A percentile compares a stretch with the other conserved stretches of the same genome.
These are phyloP conservation scores for Spheniscus humboldti DNA, from an alignment of 2,797 vertebrate species.

Conservation along the genomic window DNA sequence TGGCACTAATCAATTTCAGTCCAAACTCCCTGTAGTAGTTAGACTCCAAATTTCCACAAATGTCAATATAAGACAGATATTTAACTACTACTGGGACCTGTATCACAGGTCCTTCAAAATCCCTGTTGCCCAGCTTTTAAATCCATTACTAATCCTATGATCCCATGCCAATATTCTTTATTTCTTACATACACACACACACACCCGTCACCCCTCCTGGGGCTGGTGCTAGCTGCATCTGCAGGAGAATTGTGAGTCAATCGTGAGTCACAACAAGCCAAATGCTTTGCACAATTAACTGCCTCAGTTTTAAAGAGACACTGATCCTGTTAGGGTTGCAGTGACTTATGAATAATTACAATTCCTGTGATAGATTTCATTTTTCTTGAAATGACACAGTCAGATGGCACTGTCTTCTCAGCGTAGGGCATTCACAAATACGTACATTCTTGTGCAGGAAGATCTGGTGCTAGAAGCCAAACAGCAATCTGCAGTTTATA, in stretches of 20 bases:
- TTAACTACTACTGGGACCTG: background rate
- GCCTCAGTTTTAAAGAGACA: background rate
- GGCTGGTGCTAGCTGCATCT: background rate
- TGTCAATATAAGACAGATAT: background rate
- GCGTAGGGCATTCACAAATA: background rate
- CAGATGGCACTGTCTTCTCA: background rate
- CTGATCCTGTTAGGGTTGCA: background rate
- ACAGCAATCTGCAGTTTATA: background rate
- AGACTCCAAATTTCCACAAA: background rate
- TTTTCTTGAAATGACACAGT: background rate
- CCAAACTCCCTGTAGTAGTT: background rate
- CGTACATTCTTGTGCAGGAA: background rate
- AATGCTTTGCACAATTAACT: background rate
- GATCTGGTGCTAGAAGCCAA: background rate
- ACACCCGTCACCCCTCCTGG: background rate
- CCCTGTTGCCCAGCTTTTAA: background rate
- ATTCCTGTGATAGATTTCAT: background rate
- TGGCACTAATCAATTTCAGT: background rate
- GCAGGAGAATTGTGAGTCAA: background rate
- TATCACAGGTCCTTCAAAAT: background rate
- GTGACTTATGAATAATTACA: background rate
- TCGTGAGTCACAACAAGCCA: slow-evolving; percentile 3
- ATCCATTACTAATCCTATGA: background rate
- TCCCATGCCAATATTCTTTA: background rate
- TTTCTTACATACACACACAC: background rate